Conservation (phyloP, 2,888 invertebrate genomes). For the Bruchidius siliquastri region DNA sequence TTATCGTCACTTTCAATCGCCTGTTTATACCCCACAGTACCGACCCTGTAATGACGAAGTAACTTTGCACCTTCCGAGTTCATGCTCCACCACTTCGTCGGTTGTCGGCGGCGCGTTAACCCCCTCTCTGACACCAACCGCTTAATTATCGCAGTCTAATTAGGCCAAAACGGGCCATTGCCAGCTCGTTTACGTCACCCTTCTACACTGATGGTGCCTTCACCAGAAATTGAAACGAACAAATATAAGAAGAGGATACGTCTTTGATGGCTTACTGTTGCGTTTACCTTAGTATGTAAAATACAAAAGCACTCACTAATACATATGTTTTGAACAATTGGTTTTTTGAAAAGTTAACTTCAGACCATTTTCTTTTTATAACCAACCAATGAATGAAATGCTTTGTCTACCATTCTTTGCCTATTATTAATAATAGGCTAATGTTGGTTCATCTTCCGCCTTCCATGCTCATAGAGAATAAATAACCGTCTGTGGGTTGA, state of each 20-base stretch:
- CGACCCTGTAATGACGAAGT: not conserved
- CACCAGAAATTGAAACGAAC: not conserved
- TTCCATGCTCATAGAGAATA: not conserved
- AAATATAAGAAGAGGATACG: no score
- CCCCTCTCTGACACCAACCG: constrained; percentile 46
- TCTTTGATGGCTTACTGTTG: no score
- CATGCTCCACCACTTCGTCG: not conserved
- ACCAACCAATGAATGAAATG: no score
- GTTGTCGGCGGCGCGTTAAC: constrained; percentile 36
- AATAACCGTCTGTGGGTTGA: not conserved
- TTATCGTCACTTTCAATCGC: no score
- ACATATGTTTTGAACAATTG: no score
- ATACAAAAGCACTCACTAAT: no score
- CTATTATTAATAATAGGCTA: not conserved
- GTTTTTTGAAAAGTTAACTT: no score
- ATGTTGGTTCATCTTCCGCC: not conserved
- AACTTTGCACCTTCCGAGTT: not conserved
- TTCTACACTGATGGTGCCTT: not conserved
- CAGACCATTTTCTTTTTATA: no score
- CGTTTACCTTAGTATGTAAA: no score
- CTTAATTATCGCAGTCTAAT: constrained; percentile 47
- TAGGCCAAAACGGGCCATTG: constrained; percentile 48
- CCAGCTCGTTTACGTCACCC: constrained; percentile 44
- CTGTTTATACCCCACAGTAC: not conserved
- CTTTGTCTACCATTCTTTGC: not conserved